These are phyloP conservation scores for Pollachius pollachius DNA, from an alignment of 2,113 vertebrate species.

Conservation along the genomic window DNA sequence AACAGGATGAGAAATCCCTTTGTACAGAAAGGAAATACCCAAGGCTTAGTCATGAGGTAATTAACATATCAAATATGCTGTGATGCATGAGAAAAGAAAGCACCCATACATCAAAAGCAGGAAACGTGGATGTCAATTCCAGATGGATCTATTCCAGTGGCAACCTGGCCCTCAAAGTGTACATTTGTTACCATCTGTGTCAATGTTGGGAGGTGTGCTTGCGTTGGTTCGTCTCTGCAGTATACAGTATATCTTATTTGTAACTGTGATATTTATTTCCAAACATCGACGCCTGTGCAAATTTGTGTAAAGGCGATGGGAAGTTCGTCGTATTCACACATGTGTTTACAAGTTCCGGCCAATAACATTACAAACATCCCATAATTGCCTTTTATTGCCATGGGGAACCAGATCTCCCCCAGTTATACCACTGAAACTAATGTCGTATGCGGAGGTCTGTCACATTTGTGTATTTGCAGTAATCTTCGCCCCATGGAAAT, in stretches of 20 bases:
- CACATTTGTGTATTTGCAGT: conserved; percentile 13
- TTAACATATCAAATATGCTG: neutral
- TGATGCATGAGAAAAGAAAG: neutral
- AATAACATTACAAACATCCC: conserved; percentile 32
- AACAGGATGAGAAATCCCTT: neutral
- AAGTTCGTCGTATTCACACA: neutral
- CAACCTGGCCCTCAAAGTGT: neutral
- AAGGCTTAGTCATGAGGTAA: neutral
- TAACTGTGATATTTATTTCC: neutral
- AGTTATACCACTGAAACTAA: conserved; percentile 13
- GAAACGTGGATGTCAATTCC: too few species aligned
- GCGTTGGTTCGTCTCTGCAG: too few species aligned
- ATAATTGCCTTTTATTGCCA: conserved; percentile 49
- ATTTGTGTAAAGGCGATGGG: neutral
- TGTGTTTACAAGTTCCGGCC: conserved; percentile 13
- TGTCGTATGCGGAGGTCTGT: conserved; percentile 8
- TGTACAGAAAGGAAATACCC: neutral
- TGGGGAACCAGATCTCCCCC: conserved; percentile 20
- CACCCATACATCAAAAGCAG: neutral
- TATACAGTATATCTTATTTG: too few species aligned
- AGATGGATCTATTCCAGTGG: neutral
- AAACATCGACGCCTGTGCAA: neutral
- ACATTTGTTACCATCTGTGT: neutral
- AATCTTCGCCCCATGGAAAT: conserved; percentile 28
- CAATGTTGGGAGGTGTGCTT: too few species aligned